phyloP scores from a whole-genome alignment of 2,113 vertebrate species.

The Scolopax mira region DNA sequence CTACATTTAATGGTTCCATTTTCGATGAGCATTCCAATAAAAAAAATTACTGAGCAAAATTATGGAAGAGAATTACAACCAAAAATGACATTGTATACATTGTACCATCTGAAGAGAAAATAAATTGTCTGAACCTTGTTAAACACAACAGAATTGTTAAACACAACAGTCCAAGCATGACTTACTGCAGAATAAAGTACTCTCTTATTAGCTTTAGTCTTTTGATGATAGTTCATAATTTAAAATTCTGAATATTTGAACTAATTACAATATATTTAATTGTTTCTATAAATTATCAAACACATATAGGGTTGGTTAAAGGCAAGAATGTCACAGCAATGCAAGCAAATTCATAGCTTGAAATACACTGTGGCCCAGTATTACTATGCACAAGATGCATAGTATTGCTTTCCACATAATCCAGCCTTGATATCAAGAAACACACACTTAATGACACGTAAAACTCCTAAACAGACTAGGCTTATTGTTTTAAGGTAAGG shows the following conservation, averaged over 20 bases:
- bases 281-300: not conserved
- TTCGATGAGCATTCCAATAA: constrained; percentile 35
- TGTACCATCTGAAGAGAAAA: constrained; percentile 5
- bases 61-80: constrained; percentile 6
- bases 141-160: not conserved
- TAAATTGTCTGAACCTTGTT: not conserved
- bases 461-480: not conserved
- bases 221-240: not conserved
- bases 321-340: not conserved
- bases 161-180: not conserved
- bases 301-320: not conserved
- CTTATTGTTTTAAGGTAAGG: not conserved
- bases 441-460: not conserved
- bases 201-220: not conserved
- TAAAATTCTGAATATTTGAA: not conserved
- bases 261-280: not conserved
- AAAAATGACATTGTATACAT: not conserved
- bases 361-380: not conserved
- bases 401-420: not conserved
- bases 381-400: not conserved
- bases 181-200: not conserved
- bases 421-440: not conserved
- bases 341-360: not conserved
- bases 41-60: constrained; percentile 24
- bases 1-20: constrained; percentile 57